A percentile compares a stretch with the other conserved stretches of the same genome.
Evolutionary conservation across 2,888 invertebrate genomes (phyloP).

Genomic region (Helobdella robusta): DNA sequence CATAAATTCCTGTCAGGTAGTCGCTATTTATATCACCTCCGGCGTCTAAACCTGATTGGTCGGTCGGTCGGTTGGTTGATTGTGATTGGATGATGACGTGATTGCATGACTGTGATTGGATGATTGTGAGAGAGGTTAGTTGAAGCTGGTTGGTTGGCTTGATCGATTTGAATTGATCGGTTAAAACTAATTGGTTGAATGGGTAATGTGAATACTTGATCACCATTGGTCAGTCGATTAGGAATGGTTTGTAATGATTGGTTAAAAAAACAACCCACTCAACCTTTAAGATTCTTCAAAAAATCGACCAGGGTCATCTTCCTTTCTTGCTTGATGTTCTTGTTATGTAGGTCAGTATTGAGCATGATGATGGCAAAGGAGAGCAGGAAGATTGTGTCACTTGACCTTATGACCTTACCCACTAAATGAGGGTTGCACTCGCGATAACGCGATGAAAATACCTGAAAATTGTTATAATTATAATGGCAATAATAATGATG

Average conservation of each 20-base stretch:
- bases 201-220: too few species aligned
- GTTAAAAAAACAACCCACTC: too few species aligned
- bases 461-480: conserved; percentile 34
- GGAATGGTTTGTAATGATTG: too few species aligned
- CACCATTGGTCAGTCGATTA: too few species aligned
- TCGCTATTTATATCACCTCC: conserved; percentile 86
- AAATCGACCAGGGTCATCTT: conserved; percentile 94
- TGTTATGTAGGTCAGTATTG: conserved; percentile 94
- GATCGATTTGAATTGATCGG: too few species aligned
- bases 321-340: conserved; percentile 76
- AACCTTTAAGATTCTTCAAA: conserved; percentile 77
- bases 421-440: conserved; percentile 86
- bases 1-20: conserved; percentile 85
- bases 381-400: conserved; percentile 64
- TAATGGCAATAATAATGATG: neutral
- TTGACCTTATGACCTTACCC: conserved; percentile 55
- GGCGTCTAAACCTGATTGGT: conserved; percentile 67
- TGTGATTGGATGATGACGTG: neutral
- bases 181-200: too few species aligned
- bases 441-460: conserved; percentile 82
- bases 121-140: too few species aligned
- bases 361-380: conserved; percentile 89
- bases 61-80: neutral
- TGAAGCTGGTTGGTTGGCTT: too few species aligned
- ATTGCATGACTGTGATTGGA: too few species aligned